Conservation (phyloP, 2,797 vertebrate genomes). For the Spondyliosoma cantharus region DNA sequence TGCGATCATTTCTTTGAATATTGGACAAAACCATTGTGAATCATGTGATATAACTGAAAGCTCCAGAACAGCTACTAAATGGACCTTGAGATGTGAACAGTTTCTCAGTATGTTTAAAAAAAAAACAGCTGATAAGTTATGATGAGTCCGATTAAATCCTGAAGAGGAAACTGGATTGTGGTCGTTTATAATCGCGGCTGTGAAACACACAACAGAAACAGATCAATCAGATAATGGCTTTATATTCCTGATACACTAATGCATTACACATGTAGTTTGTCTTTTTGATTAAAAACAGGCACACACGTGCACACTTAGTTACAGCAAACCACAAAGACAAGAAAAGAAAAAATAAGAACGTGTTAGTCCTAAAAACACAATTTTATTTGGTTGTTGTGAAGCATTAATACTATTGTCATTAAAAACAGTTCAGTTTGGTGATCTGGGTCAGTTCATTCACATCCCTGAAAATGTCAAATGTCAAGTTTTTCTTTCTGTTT, state of each 20-base stretch:
- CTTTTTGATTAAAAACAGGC: slow-evolving; percentile 37
- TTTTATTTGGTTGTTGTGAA: slow-evolving; percentile 33
- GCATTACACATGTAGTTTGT: slow-evolving; percentile 41
- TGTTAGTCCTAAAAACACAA: slow-evolving; percentile 26
- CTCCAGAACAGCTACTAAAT: not conserved
- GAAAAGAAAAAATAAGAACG: not conserved
- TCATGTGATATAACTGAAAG: not conserved
- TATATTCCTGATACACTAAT: slow-evolving; percentile 76
- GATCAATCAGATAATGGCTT: slow-evolving; percentile 77
- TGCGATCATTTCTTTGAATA: not conserved
- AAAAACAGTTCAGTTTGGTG: slow-evolving; percentile 42
- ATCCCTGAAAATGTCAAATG: slow-evolving; percentile 60
- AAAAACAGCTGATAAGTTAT: not conserved
- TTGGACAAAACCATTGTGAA: not conserved
- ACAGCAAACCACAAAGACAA: slow-evolving; percentile 34
- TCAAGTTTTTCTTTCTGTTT: slow-evolving; percentile 33
- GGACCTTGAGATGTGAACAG: not conserved
- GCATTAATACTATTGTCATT: slow-evolving; percentile 23
- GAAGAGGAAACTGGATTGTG: not conserved
- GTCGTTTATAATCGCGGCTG: not conserved
- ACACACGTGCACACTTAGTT: slow-evolving; percentile 21
- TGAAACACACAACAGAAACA: slow-evolving; percentile 47
- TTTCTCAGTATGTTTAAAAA: not conserved
- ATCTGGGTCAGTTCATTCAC: slow-evolving; percentile 31
- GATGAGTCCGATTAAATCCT: not conserved